phyloP scores from a whole-genome alignment of 2,888 invertebrate species.

The Drosophila mimetica region DNA sequence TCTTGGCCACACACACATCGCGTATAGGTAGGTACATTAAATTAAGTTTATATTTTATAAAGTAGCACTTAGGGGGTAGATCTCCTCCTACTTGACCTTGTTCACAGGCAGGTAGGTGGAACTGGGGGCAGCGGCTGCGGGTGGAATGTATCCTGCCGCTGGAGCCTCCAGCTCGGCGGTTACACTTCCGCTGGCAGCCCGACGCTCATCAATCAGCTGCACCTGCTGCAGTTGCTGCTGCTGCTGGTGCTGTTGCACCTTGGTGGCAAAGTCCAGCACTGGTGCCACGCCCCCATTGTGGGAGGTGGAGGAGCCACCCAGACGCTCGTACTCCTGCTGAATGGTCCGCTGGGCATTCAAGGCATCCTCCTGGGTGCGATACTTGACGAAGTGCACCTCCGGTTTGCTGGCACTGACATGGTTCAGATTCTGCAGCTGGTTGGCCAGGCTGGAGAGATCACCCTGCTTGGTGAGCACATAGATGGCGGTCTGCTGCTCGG shows the following conservation, averaged over 20 bases:
- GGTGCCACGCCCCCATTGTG: conserved; percentile 80
- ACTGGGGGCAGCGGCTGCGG: conserved; percentile 48
- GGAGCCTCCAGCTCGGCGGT: conserved; percentile 56
- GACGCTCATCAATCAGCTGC: conserved; percentile 59
- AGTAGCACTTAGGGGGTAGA: conserved; percentile 14
- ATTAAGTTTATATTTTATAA: conserved; percentile 73
- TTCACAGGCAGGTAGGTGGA: conserved; percentile 62
- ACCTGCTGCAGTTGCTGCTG: conserved; percentile 28
- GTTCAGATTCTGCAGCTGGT: conserved; percentile 74
- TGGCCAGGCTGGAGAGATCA: conserved; percentile 74
- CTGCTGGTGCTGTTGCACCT: conserved; percentile 36
- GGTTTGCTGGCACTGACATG: conserved; percentile 73
- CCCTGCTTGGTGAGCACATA: conserved; percentile 82
- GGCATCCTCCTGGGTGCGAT: conserved; percentile 82
- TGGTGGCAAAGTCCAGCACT: conserved; percentile 73
- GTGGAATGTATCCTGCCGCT: conserved; percentile 44
- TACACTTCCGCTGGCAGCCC: conserved; percentile 40
- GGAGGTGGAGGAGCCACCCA: conserved; percentile 74
- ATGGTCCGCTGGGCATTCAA: conserved; percentile 80
- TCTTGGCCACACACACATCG: conserved; percentile 39
- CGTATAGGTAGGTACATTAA: conserved; percentile 45
- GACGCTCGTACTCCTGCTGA: conserved; percentile 79
- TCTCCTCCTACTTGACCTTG: conserved; percentile 53
- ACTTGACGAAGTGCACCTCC: conserved; percentile 82
- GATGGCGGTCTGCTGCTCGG: conserved; percentile 81